Evolutionary conservation across 2,113 vertebrate species (phyloP).

Genomic region (Glaucomys volans): DNA sequence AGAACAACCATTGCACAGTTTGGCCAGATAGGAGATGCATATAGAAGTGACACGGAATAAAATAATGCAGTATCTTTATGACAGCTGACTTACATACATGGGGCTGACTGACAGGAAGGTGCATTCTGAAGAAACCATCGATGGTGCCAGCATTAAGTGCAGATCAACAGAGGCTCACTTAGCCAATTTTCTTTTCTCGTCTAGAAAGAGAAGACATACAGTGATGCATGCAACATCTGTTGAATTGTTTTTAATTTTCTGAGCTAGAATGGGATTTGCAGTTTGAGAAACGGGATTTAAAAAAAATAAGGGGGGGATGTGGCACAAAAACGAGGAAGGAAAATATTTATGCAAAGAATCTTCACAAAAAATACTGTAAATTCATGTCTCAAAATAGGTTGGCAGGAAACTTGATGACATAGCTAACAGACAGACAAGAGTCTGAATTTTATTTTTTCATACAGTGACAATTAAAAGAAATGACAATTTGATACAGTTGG

Average conservation of each 20-base stretch:
- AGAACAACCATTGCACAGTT: background rate
- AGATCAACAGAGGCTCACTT: constrained; percentile 62
- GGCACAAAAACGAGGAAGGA: constrained; percentile 64
- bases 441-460: constrained; percentile 61
- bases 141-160: background rate
- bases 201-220: constrained; percentile 65
- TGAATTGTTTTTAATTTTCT: constrained; percentile 72
- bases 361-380: constrained; percentile 64
- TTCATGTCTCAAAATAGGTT: constrained; percentile 63
- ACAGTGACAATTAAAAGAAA: constrained; percentile 61
- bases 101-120: background rate
- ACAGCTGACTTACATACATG: background rate
- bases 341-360: constrained; percentile 75
- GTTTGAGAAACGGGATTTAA: constrained; percentile 69
- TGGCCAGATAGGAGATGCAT: background rate
- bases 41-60: background rate
- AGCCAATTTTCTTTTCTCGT: constrained; percentile 62
- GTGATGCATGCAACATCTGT: constrained; percentile 73
- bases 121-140: background rate
- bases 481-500: constrained; percentile 19
- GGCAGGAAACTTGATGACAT: constrained; percentile 17
- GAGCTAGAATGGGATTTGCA: constrained; percentile 74
- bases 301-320: constrained; percentile 31
- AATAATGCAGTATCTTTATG: background rate
- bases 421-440: constrained; percentile 56